Percentiles rank a stretch among this genome's conserved stretches.
phyloP scores from a whole-genome alignment of 2,888 invertebrate species.

The Sthenelais limicola region DNA sequence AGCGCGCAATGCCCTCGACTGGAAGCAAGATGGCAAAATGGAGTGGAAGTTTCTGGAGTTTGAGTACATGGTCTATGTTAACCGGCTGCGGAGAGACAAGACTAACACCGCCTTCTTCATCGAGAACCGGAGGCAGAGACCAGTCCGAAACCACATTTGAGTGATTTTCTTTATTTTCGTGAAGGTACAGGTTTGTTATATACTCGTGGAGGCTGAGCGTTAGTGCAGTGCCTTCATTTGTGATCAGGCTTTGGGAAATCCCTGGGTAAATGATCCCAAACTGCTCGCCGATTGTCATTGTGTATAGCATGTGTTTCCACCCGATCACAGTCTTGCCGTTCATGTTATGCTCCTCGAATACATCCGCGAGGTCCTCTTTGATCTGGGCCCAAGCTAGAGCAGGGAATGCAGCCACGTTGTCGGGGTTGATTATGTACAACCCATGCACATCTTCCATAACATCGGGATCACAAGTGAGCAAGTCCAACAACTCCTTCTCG shows the following conservation, averaged over 20 bases:
- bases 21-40: constrained; percentile 47
- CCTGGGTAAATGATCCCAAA: constrained; percentile 48
- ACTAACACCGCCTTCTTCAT: not conserved
- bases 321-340: constrained; percentile 43
- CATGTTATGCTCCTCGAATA: constrained; percentile 39
- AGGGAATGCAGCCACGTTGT: constrained; percentile 37
- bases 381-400: constrained; percentile 37
- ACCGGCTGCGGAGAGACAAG: constrained; percentile 35
- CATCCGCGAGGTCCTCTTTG: constrained; percentile 36
- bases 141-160: not conserved
- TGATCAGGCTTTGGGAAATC: constrained; percentile 42
- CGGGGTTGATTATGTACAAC: constrained; percentile 11
- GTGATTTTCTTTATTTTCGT: not conserved
- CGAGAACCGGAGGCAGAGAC: not conserved
- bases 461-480: constrained; percentile 44
- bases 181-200: constrained; percentile 44
- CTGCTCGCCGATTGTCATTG: not conserved
- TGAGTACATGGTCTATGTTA: constrained; percentile 31
- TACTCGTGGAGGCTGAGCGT: constrained; percentile 48
- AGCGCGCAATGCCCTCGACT: constrained; percentile 44
- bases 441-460: constrained; percentile 41
- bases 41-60: constrained; percentile 40
- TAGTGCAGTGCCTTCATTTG: constrained; percentile 43
- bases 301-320: constrained; percentile 41
- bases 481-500: constrained; percentile 45